phyloP scores from a whole-genome alignment of 2,888 invertebrate species.

The Leptopilina drosophilae region DNA sequence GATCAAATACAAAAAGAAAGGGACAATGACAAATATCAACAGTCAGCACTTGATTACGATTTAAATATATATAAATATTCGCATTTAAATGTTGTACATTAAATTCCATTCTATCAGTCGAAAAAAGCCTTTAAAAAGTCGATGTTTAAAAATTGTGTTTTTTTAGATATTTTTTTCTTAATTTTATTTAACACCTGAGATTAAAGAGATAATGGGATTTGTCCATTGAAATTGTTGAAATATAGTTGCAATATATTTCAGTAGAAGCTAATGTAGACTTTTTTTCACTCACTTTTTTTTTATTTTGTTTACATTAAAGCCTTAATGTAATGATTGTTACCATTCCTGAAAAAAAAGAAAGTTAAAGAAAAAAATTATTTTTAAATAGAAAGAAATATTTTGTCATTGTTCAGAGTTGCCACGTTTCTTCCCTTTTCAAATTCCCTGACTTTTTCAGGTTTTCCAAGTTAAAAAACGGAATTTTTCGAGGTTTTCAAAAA shows the following conservation, averaged over 20 bases:
- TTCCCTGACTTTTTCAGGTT: too few species aligned
- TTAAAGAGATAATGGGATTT: background rate
- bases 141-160: background rate
- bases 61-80: conserved; percentile 25
- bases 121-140: background rate
- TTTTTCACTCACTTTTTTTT: background rate
- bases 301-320: conserved; percentile 52
- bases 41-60: conserved; percentile 10
- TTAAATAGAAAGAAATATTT: too few species aligned
- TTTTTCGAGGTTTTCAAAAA: too few species aligned
- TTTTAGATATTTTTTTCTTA: background rate
- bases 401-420: too few species aligned
- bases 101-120: conserved; percentile 10
- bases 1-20: background rate
- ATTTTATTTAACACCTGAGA: conserved; percentile 7
- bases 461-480: too few species aligned
- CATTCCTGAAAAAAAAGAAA: conserved; percentile 70
- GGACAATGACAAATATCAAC: conserved; percentile 21
- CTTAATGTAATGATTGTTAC: conserved; percentile 74
- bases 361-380: background rate
- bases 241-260: background rate
- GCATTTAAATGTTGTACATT: too few species aligned
- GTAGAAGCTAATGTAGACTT: background rate
- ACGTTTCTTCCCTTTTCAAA: too few species aligned
- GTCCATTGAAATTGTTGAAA: background rate